Conservation (phyloP, 2,113 vertebrate genomes). For the Rhipidura dahli region DNA sequence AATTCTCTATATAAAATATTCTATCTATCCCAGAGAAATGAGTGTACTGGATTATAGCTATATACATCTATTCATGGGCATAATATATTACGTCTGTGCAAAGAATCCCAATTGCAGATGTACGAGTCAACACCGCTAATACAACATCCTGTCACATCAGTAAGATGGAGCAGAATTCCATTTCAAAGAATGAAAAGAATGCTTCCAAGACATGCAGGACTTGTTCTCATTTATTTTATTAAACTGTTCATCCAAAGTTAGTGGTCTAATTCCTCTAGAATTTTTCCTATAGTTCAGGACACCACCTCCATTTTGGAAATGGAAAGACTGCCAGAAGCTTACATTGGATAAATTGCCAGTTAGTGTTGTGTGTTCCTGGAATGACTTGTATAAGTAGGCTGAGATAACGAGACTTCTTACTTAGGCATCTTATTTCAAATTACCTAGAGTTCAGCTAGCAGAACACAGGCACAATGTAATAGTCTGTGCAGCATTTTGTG, state of each 20-base stretch:
- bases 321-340: neutral
- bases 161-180: neutral
- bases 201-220: neutral
- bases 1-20: neutral
- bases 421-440: neutral
- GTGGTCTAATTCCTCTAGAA: neutral
- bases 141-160: neutral
- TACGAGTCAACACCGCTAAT: neutral
- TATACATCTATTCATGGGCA: neutral
- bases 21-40: neutral
- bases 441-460: neutral
- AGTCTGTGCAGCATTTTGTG: neutral
- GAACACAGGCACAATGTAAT: neutral
- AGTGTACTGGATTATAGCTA: neutral
- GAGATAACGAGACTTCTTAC: neutral
- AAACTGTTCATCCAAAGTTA: neutral
- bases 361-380: neutral
- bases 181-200: neutral
- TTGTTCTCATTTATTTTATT: neutral
- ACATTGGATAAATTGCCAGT: fast-evolving
- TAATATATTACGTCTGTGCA: neutral
- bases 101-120: neutral
- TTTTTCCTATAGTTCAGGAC: neutral
- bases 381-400: neutral
- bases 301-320: neutral